Conservation (phyloP, 2,797 vertebrate genomes). For the Acanthurus lineatus region DNA sequence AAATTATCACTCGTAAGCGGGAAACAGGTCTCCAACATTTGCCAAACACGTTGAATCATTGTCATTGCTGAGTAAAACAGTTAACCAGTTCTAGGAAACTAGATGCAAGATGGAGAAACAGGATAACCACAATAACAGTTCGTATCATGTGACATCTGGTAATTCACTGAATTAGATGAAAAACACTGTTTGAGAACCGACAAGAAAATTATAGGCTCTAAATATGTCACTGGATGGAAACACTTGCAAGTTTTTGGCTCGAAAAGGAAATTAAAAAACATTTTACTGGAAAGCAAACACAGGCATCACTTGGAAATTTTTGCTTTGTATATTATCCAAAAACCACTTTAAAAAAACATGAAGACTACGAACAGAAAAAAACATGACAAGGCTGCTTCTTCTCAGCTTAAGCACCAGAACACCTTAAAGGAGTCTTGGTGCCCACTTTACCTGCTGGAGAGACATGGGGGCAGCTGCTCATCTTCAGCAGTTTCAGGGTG, state of each 20-base stretch:
- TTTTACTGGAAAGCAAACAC: neutral
- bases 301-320: neutral
- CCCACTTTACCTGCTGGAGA: constrained; percentile 93
- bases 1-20: neutral
- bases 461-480: constrained; percentile 99
- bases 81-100: constrained; percentile 39
- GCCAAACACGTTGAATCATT: constrained; percentile 18
- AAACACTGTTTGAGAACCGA: neutral
- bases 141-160: neutral
- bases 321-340: neutral
- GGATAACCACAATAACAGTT: constrained; percentile 6
- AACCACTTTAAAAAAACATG: neutral
- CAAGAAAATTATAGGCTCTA: constrained; percentile 24
- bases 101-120: constrained; percentile 7
- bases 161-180: constrained; percentile 15
- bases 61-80: constrained; percentile 1
- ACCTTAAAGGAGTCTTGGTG: neutral
- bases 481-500: constrained; percentile 95
- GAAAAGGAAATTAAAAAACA: constrained; percentile 12
- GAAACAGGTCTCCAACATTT: neutral
- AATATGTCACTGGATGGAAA: constrained; percentile 8
- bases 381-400: neutral
- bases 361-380: neutral
- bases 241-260: neutral
- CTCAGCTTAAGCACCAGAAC: neutral